These are phyloP conservation scores for Epinephelus awoara DNA, from an alignment of 2,797 vertebrate species.

Conservation along the genomic window DNA sequence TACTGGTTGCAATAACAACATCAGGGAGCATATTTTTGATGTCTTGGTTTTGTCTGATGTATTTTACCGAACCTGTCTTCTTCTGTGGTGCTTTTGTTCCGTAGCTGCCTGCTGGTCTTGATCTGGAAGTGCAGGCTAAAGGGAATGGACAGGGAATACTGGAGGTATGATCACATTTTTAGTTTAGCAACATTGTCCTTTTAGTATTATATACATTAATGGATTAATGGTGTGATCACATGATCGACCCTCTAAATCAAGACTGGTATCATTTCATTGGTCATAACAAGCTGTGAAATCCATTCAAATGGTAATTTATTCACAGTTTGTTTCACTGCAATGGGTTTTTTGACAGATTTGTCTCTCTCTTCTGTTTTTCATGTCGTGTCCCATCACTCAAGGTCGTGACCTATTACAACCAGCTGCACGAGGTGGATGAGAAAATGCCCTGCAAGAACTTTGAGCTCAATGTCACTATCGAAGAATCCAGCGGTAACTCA, in stretches of 20 bases:
- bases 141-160: slow-evolving; percentile 85
- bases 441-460: slow-evolving; percentile 78
- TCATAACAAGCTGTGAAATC: not conserved
- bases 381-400: slow-evolving; percentile 34
- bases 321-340: not conserved
- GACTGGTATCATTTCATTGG: not conserved
- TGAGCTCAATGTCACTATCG: slow-evolving; percentile 79
- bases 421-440: slow-evolving; percentile 80
- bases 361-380: not conserved
- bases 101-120: slow-evolving; percentile 74
- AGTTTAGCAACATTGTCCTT: not conserved
- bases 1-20: not conserved
- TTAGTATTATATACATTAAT: not conserved
- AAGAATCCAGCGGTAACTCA: slow-evolving; percentile 74
- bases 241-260: not conserved
- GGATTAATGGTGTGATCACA: slow-evolving; percentile 49
- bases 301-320: not conserved
- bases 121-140: slow-evolving; percentile 75
- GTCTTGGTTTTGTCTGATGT: no score
- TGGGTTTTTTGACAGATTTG: not conserved
- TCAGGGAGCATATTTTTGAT: no score
- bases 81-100: slow-evolving; percentile 19
- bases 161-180: slow-evolving; percentile 71
- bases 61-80: not conserved
- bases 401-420: slow-evolving; percentile 87